These are phyloP conservation scores for Griposia aprilina DNA, from an alignment of 2,888 invertebrate species.

Conservation along the genomic window DNA sequence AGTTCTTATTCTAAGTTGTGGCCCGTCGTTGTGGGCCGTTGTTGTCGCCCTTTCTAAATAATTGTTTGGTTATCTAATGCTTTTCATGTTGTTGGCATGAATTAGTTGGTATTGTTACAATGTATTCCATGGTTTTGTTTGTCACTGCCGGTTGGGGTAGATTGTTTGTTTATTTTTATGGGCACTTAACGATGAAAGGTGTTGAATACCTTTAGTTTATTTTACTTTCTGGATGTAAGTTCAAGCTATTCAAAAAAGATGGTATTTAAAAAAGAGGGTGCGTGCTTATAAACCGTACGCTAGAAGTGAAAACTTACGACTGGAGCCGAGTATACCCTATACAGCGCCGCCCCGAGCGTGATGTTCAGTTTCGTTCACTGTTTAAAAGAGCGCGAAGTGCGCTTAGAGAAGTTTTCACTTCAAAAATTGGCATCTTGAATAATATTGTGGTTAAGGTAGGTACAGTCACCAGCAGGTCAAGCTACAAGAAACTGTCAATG, in stretches of 20 bases:
- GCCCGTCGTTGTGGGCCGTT: slow-evolving; percentile 36
- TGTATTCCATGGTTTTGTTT: slow-evolving; percentile 57
- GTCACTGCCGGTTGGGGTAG: slow-evolving; percentile 34
- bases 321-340: no score
- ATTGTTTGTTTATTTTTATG: slow-evolving; percentile 34
- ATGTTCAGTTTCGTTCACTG: no score
- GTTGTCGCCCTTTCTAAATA: slow-evolving; percentile 64
- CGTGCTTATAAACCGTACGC: no score
- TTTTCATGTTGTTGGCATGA: slow-evolving; percentile 60
- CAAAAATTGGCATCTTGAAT: no score
- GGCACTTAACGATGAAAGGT: slow-evolving; percentile 34
- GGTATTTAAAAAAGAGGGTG: not conserved
- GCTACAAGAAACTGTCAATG: no score
- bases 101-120: slow-evolving; percentile 56
- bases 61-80: slow-evolving; percentile 62
- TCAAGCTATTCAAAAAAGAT: not conserved
- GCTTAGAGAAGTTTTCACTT: no score
- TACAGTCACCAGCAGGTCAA: no score
- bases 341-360: no score
- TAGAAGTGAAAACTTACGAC: no score
- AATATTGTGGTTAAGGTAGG: no score
- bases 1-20: slow-evolving; percentile 45
- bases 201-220: not conserved
- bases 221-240: not conserved
- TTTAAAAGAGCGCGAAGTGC: no score